These are phyloP conservation scores for Numenius phaeopus DNA, from an alignment of 2,797 vertebrate genomes.

Conservation along the genomic window DNA sequence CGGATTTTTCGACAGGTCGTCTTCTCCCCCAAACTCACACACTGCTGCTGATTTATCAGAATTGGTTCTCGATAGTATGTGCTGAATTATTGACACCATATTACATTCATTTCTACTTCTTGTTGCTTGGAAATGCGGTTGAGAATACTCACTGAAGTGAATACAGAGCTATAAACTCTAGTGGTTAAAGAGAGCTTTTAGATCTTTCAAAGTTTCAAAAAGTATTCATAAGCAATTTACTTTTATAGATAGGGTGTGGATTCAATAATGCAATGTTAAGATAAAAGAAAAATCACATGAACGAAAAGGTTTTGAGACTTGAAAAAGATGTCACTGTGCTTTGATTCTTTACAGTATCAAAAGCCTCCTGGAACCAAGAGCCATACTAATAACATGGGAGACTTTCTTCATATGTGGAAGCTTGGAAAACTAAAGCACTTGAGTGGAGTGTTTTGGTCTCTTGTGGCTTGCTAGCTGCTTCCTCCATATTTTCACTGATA, in stretches of 20 bases:
- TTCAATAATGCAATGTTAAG: neutral
- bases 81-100: neutral
- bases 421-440: neutral
- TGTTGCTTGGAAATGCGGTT: neutral
- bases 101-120: neutral
- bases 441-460: neutral
- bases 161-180: neutral
- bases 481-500: neutral
- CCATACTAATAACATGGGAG: neutral
- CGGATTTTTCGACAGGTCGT: neutral
- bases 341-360: neutral
- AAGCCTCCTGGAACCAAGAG: neutral
- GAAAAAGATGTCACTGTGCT: neutral
- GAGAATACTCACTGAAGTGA: neutral
- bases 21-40: neutral
- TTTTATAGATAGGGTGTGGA: neutral
- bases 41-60: neutral
- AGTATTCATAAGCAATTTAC: neutral
- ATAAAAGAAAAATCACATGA: neutral
- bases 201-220: neutral
- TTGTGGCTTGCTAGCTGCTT: neutral
- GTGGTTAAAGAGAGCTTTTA: neutral
- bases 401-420: neutral
- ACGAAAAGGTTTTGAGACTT: neutral
- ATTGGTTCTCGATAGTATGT: neutral